Conservation (phyloP, 2,113 vertebrate species). For the Lanius collurio region DNA sequence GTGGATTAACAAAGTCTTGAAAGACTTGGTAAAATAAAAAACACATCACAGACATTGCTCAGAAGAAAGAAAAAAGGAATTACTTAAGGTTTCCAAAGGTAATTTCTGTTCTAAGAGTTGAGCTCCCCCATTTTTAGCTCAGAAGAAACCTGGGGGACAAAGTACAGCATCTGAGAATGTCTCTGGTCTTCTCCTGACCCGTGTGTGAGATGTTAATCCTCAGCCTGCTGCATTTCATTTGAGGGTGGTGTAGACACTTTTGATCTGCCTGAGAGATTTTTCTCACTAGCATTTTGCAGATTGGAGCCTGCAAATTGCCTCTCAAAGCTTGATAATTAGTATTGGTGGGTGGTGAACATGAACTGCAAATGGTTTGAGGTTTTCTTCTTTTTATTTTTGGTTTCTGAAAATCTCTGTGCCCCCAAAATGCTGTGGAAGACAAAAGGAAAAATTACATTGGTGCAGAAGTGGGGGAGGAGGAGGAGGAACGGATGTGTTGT, state of each 20-base stretch:
- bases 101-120: background rate
- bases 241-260: background rate
- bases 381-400: constrained; percentile 39
- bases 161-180: background rate
- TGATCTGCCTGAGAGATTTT: constrained; percentile 52
- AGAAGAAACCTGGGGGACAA: background rate
- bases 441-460: constrained; percentile 18
- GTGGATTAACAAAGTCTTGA: background rate
- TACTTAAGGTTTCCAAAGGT: background rate
- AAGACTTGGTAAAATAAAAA: background rate
- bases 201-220: background rate
- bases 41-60: background rate
- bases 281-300: constrained; percentile 5
- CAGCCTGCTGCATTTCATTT: background rate
- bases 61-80: background rate
- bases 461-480: background rate
- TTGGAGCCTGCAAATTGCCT: constrained; percentile 52
- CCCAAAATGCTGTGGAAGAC: constrained; percentile 5
- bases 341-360: constrained; percentile 45
- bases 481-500: background rate
- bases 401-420: background rate
- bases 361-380: constrained; percentile 37
- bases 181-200: background rate
- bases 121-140: background rate
- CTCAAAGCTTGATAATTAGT: constrained; percentile 57